Evolutionary conservation across 2,888 invertebrate genomes (phyloP).

Genomic region (Digitonthophagus gazella): DNA sequence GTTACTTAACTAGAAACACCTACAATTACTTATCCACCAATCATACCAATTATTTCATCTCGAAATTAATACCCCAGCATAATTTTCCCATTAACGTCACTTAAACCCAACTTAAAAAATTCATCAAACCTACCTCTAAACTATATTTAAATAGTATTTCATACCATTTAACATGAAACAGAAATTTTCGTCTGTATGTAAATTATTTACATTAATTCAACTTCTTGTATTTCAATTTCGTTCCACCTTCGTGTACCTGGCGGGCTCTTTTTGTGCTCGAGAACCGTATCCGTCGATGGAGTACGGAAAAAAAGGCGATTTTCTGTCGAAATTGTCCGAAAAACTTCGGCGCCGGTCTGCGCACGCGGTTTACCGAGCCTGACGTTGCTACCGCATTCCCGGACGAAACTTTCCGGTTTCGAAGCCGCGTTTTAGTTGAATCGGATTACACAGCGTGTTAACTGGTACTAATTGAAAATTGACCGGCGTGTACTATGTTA

Average conservation of each 20-base stretch:
- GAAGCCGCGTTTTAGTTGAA: slow-evolving; percentile 11
- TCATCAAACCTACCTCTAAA: background rate
- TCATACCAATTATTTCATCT: background rate
- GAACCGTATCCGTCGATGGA: no score
- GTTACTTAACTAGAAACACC: no score
- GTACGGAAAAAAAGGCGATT: background rate
- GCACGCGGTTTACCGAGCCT: background rate
- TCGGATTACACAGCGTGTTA: slow-evolving; percentile 15
- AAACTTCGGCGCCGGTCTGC: background rate
- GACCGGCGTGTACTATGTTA: background rate
- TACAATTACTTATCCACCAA: no score
- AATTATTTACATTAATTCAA: background rate
- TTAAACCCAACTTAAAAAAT: background rate
- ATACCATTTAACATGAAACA: background rate
- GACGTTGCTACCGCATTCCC: background rate
- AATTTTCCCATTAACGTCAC: background rate
- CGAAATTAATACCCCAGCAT: background rate
- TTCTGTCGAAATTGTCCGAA: background rate
- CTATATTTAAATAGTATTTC: background rate
- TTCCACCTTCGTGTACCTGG: background rate
- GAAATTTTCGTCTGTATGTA: background rate
- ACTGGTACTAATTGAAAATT: slow-evolving; percentile 13
- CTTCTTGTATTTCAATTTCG: background rate
- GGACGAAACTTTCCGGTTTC: slow-evolving; percentile 8
- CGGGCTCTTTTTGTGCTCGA: no score